Percentiles rank a stretch among this genome's conserved stretches.
These are phyloP conservation scores for Himalopsyche kuldschensis DNA, from an alignment of 2,888 invertebrate genomes.

Conservation along the genomic window DNA sequence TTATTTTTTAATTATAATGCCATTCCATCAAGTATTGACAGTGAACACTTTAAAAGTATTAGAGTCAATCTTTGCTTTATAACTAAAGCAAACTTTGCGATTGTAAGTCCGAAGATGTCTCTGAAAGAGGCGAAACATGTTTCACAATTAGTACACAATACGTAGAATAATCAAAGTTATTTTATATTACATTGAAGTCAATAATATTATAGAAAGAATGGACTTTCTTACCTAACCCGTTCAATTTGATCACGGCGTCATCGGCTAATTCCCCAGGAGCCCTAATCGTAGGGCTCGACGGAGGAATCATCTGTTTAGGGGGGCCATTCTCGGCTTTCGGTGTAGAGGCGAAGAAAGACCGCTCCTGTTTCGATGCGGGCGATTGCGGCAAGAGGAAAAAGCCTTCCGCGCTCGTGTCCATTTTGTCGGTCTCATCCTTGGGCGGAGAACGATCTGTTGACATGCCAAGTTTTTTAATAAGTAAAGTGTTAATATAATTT, in stretches of 20 bases:
- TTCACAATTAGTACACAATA: too few relatives aligned
- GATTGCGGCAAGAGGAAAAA: conserved; percentile 21
- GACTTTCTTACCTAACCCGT: conserved; percentile 22
- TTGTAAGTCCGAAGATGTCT: too few relatives aligned
- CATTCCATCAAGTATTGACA: too few relatives aligned
- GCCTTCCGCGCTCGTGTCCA: conserved; percentile 3
- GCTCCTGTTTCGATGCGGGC: conserved; percentile 16
- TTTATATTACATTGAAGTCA: too few relatives aligned
- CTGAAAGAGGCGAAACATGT: too few relatives aligned
- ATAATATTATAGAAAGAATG: neutral
- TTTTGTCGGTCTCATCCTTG: conserved; percentile 16
- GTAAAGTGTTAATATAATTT: too few relatives aligned
- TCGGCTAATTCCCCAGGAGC: neutral
- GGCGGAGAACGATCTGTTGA: neutral
- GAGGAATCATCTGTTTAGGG: conserved; percentile 6
- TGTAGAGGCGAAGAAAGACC: conserved; percentile 24
- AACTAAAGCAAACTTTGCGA: too few relatives aligned
- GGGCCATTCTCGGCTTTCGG: conserved; percentile 17
- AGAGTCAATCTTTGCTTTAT: too few relatives aligned
- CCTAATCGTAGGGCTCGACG: conserved; percentile 9
- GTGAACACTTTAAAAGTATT: too few relatives aligned
- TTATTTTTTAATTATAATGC: too few relatives aligned
- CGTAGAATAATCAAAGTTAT: too few relatives aligned
- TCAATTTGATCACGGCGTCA: neutral
- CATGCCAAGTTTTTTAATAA: too few relatives aligned